Conservation (phyloP, 2,797 vertebrate genomes). For the Fundulus diaphanus region DNA sequence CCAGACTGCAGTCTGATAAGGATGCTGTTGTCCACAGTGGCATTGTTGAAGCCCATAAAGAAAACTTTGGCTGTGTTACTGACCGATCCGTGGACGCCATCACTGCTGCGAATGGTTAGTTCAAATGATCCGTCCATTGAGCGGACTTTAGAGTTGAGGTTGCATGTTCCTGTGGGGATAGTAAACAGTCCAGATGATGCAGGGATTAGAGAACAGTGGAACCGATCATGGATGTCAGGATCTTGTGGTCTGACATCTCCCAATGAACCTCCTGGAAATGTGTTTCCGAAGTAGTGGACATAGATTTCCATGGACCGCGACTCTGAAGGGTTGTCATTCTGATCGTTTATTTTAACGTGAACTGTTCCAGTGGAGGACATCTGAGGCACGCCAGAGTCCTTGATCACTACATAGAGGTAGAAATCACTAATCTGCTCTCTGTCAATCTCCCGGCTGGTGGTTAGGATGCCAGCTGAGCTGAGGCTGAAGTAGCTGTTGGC, state of each 20-base stretch:
- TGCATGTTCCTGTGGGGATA: constrained; percentile 88
- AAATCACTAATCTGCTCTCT: constrained; percentile 94
- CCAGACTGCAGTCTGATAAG: constrained; percentile 87
- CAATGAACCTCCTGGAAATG: constrained; percentile 92
- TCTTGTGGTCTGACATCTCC: constrained; percentile 93
- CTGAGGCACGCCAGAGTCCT: constrained; percentile 94
- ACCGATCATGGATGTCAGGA: constrained; percentile 91
- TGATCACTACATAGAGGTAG: constrained; percentile 90
- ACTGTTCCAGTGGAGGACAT: constrained; percentile 98
- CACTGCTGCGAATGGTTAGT: constrained; percentile 87
- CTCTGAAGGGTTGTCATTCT: constrained; percentile 97
- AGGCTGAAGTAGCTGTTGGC: constrained; percentile 93
- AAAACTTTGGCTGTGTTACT: constrained; percentile 88
- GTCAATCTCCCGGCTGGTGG: constrained; percentile 93
- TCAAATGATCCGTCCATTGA: constrained; percentile 95
- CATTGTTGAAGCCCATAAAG: constrained; percentile 89
- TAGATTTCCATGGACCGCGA: constrained; percentile 92
- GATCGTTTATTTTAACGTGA: constrained; percentile 89
- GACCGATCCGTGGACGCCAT: constrained; percentile 90
- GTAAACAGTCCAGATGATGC: constrained; percentile 90
- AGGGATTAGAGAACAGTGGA: constrained; percentile 93
- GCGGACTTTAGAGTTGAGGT: constrained; percentile 88
- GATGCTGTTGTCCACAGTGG: constrained; percentile 95
- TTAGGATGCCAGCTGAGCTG: constrained; percentile 87
- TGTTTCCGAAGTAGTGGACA: constrained; percentile 93